Base-by-base conservation (phyloP, 2,113 vertebrate species). In the Rhinolophus ferrumequinum region DNA sequence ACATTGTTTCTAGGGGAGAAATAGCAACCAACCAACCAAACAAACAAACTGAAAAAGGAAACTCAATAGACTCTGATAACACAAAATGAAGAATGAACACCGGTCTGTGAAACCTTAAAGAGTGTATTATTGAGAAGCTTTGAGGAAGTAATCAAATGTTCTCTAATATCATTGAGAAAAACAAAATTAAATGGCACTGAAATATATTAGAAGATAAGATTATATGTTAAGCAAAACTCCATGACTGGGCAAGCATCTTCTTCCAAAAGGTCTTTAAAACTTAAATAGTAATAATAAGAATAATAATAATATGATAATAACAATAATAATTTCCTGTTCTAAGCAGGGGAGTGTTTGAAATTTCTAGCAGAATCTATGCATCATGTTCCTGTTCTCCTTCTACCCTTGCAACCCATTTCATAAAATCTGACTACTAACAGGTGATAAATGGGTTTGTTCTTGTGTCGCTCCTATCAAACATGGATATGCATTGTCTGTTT, bases 51-150 rank as follows among this genome's bases (percentile, higher is more conserved):
- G 22, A 24, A 76, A 73, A 97, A 90, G 5, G 62, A 92, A 91
- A 82, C 30, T 44, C 30, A 95, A 79, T 67, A 91, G 95, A 95
- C 35, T 47, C 22, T 47, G 12, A 9, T 24, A 82, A 47, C 19
- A 41, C 44, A 88, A 93, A 92, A 93, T n/a, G 41, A 92, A 93
- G 87, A 95, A 83, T 92, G 93, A 96, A 84, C 28, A 33, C 2
- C 28, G 30, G 24, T 38, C 44, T 92, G 26, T 18, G 81, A 92
- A 75, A n/a, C 18, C 44, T 72, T 26, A 58, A 77, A 77, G 21
- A 54, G 1, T 22, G 1, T 35, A 87, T 75, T 69, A 83, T 35
- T 77, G 76, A 94, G 30, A 88, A 38, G 1, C 8, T 7, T 73
- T 94, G 26, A 83, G 50, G 54, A 95, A 91, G 22, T 28, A 79